phyloP scores from a whole-genome alignment of 2,113 vertebrate species.

The Scortum barcoo region DNA sequence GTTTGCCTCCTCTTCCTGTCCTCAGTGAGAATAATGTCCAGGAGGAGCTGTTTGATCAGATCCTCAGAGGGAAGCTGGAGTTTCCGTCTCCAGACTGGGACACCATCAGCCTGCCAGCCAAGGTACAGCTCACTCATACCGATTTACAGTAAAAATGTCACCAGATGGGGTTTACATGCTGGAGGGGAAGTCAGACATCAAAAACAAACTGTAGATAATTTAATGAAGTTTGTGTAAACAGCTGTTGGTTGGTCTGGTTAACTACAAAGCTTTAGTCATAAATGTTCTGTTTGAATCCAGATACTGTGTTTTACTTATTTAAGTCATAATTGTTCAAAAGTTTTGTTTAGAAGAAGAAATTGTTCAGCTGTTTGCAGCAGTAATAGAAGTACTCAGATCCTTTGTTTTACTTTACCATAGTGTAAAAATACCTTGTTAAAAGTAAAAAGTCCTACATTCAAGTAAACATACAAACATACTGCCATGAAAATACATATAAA shows the following conservation, averaged over 20 bases:
- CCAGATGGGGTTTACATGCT: not conserved
- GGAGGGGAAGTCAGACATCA: not conserved
- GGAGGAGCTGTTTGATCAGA: conserved; percentile 98
- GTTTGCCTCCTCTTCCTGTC: not conserved
- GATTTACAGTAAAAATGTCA: not conserved
- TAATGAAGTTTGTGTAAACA: not conserved
- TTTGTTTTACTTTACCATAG: no score
- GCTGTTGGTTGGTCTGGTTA: not conserved
- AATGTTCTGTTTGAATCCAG: not conserved
- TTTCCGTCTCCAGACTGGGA: conserved; percentile 99
- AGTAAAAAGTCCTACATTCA: no score
- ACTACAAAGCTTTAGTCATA: not conserved
- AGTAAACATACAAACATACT: no score
- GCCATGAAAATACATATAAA: no score
- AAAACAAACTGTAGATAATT: not conserved
- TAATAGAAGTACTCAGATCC: no score
- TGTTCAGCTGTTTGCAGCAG: no score
- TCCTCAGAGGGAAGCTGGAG: conserved; percentile 94
- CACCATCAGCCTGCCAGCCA: conserved; percentile 92
- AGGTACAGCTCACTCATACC: conserved; percentile 71
- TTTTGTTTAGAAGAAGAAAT: no score
- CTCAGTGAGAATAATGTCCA: conserved; percentile 96
- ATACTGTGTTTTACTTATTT: no score
- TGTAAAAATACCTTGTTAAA: no score
- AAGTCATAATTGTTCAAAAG: no score